Percentiles rank a stretch among this genome's conserved stretches.
These are phyloP conservation scores for Odontamblyopus lacepedii DNA, from an alignment of 2,797 vertebrate genomes.

Conservation along the genomic window DNA sequence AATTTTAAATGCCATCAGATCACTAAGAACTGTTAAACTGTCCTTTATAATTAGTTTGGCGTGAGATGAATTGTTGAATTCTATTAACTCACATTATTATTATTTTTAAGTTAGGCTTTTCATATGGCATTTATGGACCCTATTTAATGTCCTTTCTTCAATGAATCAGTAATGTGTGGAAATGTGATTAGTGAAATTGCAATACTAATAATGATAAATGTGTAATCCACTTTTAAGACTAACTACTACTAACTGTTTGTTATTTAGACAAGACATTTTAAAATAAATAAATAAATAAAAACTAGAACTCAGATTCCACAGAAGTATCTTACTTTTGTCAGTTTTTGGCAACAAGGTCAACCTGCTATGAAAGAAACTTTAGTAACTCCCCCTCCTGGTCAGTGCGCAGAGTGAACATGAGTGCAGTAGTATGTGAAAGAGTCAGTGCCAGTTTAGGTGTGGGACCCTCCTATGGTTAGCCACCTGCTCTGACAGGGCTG, in stretches of 20 bases:
- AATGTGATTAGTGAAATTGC: slow-evolving; percentile 57
- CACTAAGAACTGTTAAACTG: slow-evolving; percentile 28
- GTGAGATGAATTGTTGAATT: slow-evolving; percentile 35
- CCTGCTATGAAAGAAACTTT: slow-evolving; percentile 32
- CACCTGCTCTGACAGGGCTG: slow-evolving; percentile 63
- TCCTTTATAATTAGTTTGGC: slow-evolving; percentile 42
- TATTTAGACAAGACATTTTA: no score
- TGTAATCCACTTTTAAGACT: slow-evolving; percentile 40
- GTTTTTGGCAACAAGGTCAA: slow-evolving; percentile 40
- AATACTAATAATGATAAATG: slow-evolving; percentile 7
- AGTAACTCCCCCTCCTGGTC: slow-evolving; percentile 13
- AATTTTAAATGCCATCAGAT: slow-evolving; percentile 50
- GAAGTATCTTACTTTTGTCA: neutral
- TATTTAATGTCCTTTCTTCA: slow-evolving; percentile 41
- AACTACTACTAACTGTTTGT: neutral
- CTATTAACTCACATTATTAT: slow-evolving; percentile 35
- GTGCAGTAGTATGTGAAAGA: slow-evolving; percentile 22
- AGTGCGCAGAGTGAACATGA: slow-evolving; percentile 25
- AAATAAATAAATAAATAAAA: no score
- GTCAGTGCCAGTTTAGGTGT: slow-evolving; percentile 49
- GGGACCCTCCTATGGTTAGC: slow-evolving; percentile 55
- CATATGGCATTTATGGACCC: slow-evolving; percentile 27
- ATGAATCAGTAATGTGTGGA: slow-evolving; percentile 43
- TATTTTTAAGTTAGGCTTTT: slow-evolving; percentile 23
- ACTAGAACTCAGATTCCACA: neutral